These are phyloP conservation scores for Hipposideros armiger DNA, from an alignment of 2,113 vertebrate genomes.

Conservation along the genomic window DNA sequence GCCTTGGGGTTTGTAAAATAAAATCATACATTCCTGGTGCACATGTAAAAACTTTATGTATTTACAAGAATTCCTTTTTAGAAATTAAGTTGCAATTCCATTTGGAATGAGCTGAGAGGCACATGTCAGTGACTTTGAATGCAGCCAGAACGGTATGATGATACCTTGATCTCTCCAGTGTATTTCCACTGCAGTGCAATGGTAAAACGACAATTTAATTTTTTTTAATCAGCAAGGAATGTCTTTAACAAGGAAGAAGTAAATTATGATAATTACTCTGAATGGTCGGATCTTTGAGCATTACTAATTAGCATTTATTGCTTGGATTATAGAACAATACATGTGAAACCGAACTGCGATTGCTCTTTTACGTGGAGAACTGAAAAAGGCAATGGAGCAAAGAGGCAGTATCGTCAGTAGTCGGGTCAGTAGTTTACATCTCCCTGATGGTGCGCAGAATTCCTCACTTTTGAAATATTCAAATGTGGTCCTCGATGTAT, in stretches of 20 bases:
- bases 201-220: constrained; percentile 61
- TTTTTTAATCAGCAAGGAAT: constrained; percentile 85
- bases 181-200: constrained; percentile 46
- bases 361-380: constrained; percentile 88
- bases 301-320: constrained; percentile 93
- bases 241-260: constrained; percentile 89
- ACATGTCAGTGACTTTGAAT: not conserved
- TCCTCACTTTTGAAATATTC: constrained; percentile 19
- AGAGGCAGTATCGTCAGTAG: constrained; percentile 57
- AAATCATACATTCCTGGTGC: constrained; percentile 73
- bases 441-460: not conserved
- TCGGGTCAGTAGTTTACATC: not conserved
- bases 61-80: constrained; percentile 68
- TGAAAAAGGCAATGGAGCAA: constrained; percentile 83
- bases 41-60: constrained; percentile 73
- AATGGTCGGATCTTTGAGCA: constrained; percentile 89
- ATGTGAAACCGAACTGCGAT: constrained; percentile 85
- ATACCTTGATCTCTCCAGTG: constrained; percentile 55
- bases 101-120: constrained; percentile 69
- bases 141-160: not conserved
- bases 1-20: constrained; percentile 75
- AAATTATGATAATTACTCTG: constrained; percentile 90
- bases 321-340: constrained; percentile 91
- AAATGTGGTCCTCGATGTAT: not conserved
- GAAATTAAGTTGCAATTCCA: constrained; percentile 67